Evolutionary conservation across 2,113 vertebrate species (phyloP).

Genomic region (Phrynosoma blainvillii): DNA sequence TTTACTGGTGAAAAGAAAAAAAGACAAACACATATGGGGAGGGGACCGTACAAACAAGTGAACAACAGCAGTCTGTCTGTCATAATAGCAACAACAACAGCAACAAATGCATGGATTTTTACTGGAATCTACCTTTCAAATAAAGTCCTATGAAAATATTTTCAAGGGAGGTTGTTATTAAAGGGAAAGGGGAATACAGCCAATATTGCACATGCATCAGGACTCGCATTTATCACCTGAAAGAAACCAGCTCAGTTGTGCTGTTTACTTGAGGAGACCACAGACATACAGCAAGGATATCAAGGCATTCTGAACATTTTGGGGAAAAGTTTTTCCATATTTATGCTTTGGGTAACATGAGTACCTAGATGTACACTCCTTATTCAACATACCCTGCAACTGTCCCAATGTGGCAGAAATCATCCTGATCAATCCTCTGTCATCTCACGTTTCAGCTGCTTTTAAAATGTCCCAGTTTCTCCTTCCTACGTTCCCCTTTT

Average conservation of each 20-base stretch:
- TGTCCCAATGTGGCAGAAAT: no score
- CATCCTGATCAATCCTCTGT: no score
- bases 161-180: constrained; percentile 19
- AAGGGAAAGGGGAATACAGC: background rate
- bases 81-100: constrained; percentile 28
- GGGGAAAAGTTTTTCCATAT: background rate
- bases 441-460: no score
- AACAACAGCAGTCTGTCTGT: constrained; percentile 12
- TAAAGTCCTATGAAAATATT: constrained; percentile 47
- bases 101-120: constrained; percentile 50
- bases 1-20: constrained; percentile 18
- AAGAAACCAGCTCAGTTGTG: background rate
- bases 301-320: background rate
- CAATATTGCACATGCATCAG: background rate
- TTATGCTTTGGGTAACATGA: background rate
- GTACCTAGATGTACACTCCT: no score
- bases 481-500: no score
- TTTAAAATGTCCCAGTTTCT: no score
- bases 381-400: no score
- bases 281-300: background rate
- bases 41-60: constrained; percentile 6
- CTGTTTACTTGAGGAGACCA: background rate
- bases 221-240: background rate
- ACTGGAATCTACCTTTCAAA: constrained; percentile 53
- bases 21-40: background rate